Evolutionary conservation across 2,888 invertebrate species (phyloP).

Genomic region (Crossocerus cetratus): DNA sequence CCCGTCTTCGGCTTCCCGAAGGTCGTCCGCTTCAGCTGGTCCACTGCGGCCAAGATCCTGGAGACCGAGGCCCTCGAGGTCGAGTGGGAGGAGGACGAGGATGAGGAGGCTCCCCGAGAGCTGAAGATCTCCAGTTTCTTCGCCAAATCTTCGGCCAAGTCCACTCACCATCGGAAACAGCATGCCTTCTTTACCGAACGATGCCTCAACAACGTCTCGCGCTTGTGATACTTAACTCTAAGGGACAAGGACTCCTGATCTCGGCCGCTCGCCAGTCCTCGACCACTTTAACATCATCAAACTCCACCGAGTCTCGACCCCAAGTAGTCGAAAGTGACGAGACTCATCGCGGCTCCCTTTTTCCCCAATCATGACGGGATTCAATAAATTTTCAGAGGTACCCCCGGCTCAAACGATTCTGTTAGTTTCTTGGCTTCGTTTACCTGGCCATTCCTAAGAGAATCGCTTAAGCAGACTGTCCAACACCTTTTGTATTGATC

Average conservation of each 20-base stretch:
- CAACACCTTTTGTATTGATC: too few species aligned
- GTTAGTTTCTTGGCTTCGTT: too few species aligned
- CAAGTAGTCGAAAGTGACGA: too few species aligned
- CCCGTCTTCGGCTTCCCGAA: constrained; percentile 96
- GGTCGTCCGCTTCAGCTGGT: constrained; percentile 98
- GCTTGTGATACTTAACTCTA: constrained; percentile 74
- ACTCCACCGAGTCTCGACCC: too few species aligned
- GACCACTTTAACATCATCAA: too few species aligned
- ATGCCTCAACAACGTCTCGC: constrained; percentile 79
- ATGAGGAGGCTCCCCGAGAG: constrained; percentile 75
- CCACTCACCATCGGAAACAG: constrained; percentile 74
- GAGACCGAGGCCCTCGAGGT: constrained; percentile 85
- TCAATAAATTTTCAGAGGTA: too few species aligned
- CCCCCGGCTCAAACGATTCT: too few species aligned
- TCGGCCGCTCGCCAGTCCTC: not conserved
- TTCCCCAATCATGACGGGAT: too few species aligned
- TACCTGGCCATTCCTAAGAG: too few species aligned
- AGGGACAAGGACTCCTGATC: not conserved
- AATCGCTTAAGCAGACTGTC: too few species aligned
- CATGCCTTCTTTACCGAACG: constrained; percentile 85
- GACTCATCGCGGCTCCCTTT: too few species aligned
- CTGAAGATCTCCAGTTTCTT: constrained; percentile 83
- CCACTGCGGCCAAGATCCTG: constrained; percentile 91
- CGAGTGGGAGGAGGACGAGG: constrained; percentile 84
- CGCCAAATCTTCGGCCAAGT: constrained; percentile 65